These are phyloP conservation scores for Charanyca ferruginea DNA, from an alignment of 2,888 invertebrate genomes.

Conservation along the genomic window DNA sequence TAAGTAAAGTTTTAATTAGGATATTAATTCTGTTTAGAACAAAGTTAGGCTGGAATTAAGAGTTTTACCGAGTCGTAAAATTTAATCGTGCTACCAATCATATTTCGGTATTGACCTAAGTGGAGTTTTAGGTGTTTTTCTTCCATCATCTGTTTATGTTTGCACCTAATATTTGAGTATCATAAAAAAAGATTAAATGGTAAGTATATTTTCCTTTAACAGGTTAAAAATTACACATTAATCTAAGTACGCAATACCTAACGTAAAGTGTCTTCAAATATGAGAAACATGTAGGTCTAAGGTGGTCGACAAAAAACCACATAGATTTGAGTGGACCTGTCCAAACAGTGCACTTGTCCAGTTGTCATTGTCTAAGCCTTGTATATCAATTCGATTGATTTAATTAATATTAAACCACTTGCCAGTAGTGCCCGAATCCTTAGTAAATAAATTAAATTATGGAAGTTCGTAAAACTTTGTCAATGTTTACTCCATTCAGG, in stretches of 20 bases:
- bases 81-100: slow-evolving; percentile 28
- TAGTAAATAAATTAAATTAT: slow-evolving; percentile 2
- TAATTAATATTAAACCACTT: background rate
- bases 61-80: slow-evolving; percentile 7
- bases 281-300: too few species aligned
- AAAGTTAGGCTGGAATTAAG: slow-evolving; percentile 22
- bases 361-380: background rate
- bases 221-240: too few species aligned
- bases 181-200: too few species aligned
- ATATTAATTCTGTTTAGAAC: slow-evolving; percentile 34
- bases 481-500: slow-evolving; percentile 13
- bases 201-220: too few species aligned
- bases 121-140: slow-evolving; percentile 1
- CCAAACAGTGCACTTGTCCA: background rate
- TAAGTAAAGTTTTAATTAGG: slow-evolving; percentile 36
- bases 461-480: slow-evolving; percentile 8
- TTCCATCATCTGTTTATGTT: too few species aligned
- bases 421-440: background rate
- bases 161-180: too few species aligned
- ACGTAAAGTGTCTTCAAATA: too few species aligned
- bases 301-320: too few species aligned
- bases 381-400: background rate
- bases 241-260: too few species aligned
- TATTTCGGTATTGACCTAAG: slow-evolving; percentile 14
- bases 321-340: too few species aligned